Base-by-base conservation (phyloP, 2,797 vertebrate species). In the Sparus aurata region DNA sequence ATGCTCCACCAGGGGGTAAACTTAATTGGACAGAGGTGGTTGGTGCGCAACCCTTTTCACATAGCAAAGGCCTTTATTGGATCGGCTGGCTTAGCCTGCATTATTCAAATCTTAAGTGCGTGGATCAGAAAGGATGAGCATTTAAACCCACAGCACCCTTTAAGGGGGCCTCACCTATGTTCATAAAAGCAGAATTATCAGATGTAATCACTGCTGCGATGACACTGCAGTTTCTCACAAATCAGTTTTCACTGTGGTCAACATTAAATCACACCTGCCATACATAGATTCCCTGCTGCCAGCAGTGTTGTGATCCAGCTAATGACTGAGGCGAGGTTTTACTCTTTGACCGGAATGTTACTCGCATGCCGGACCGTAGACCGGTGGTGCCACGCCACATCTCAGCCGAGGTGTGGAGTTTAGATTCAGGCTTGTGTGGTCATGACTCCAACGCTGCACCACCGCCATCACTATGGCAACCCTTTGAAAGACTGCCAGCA, bases 401-500 rank as follows among this genome's bases (percentile, higher is more conserved):
- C 63, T 54, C 73, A 27, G 77, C 38, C 27, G 23, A 59, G 60
- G 49, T 67, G 75, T 52, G 65, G 70, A 59, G 69, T 43, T 84
- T 46, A 17, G 22, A 60, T 65, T 57, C 70, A 34, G 73, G 66
- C 79, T 75, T 73, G 86, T 83, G 78, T 73, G 86, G 89, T 90
- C 87, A 84, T 85, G 86, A 85, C 92, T 92, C 80, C 62, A 69
- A 77, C 81, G 55, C 79, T 83, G 87, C 84, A 84, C 30, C 79
- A 54, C 41, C 38, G 38, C 38, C 73, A 69, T 93, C 90, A 50
- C 91, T 69, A 91, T 90, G 91, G 86, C 83, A 92, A 95, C 94
- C 83, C 73, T 84, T 80, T 84, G 72, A 90, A 86, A 80, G 80
- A 79, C 80, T 54, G 71, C 80, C 78, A 73, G 87, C 85, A 86